Base-by-base conservation (phyloP, 2,888 invertebrate species). In the Nebria brevicollis region DNA sequence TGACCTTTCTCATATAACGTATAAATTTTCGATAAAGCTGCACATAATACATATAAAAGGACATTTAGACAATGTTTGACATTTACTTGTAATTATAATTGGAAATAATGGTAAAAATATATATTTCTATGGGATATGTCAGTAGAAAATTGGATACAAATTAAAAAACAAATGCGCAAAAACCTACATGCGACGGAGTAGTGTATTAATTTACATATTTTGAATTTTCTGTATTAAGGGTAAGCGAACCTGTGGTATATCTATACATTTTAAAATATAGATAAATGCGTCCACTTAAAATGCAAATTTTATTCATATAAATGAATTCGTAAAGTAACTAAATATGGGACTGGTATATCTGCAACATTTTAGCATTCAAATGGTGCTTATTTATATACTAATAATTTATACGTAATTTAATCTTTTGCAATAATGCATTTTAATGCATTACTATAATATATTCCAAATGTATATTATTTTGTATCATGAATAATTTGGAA, bases 281-380 rank as follows among this genome's bases (percentile, higher is more conserved):
- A 66, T 8, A 66, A 25, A 66, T 25, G 15, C 25, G 26, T 11
- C 66, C 79, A 79, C 74, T 79, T 79, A 73, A 79, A 79, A 79
- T 79, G 79, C 79, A 26, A 75, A 79, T 79, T 66, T 75, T 79
- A 79, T 79, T 79, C 79, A 75, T 74, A 79, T 66, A 78, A 25
- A 34, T 26, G 34, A 70, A 26, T 13, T 15, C 70, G 8, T 15
- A 68, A 26, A 34, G 70, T 70, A 70, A 70, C 70, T 15, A 34
- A 70, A 70, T 70, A 25, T 34, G 70, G 34, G 13, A 15, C 6
- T 20, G 34, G 70, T 25, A 1, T 66, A 11, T 66, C 15, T 25
- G 66, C 13, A 13, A 66, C 54, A 13, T 26, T 70, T 70, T 70
- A 70, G 70, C 70, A 70, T 70, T 34, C 70, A 70, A 70, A 70